A percentile compares a stretch with the other conserved stretches of the same genome.
Conservation (phyloP, 2,797 vertebrate genomes). For the Mus minutoides region DNA sequence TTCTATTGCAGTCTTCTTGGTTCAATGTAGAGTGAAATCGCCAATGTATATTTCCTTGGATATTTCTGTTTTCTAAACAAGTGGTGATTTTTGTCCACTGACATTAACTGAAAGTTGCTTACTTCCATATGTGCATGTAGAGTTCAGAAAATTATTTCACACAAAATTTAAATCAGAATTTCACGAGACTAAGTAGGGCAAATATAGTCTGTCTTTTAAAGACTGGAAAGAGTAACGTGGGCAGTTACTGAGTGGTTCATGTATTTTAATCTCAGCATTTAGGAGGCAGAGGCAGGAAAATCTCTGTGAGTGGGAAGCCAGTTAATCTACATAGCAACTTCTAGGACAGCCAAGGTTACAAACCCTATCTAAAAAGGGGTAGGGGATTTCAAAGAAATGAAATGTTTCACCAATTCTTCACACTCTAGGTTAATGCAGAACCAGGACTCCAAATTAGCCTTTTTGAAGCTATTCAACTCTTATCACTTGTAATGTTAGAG, state of each 20-base stretch:
- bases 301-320: background rate
- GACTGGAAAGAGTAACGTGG: background rate
- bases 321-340: background rate
- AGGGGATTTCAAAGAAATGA: background rate
- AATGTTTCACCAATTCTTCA: background rate
- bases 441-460: background rate
- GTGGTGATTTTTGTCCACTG: background rate
- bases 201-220: background rate
- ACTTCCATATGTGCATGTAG: background rate
- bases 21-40: background rate
- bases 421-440: background rate
- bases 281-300: background rate
- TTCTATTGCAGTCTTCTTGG: background rate
- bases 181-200: background rate
- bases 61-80: background rate
- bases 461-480: constrained; percentile 13
- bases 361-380: background rate
- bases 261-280: background rate
- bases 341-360: background rate
- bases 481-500: background rate
- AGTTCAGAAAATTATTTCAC: background rate
- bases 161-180: background rate
- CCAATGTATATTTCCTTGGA: background rate
- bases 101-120: background rate
- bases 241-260: background rate